These are phyloP conservation scores for Solea solea DNA, from an alignment of 2,113 vertebrate genomes.

Conservation along the genomic window DNA sequence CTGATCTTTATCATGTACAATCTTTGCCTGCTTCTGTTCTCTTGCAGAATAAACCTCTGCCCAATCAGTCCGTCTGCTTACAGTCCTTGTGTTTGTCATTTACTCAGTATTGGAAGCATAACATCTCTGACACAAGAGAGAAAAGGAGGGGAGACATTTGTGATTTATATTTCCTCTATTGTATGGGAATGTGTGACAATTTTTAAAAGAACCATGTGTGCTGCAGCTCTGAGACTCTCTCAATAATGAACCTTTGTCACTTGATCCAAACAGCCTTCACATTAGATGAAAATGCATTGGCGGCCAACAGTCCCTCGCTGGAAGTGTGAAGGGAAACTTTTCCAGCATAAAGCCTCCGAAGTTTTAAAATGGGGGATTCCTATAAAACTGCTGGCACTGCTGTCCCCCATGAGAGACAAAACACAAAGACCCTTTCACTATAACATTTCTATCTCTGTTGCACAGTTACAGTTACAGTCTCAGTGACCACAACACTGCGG, in stretches of 20 bases:
- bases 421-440: slow-evolving; percentile 49
- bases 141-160: neutral
- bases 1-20: too few species aligned
- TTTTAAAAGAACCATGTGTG: slow-evolving; percentile 24
- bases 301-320: slow-evolving; percentile 48
- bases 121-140: neutral
- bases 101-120: neutral
- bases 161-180: slow-evolving; percentile 7
- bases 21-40: too few species aligned
- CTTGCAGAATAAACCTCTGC: too few species aligned
- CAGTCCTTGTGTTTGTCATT: too few species aligned
- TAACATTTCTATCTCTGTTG: slow-evolving; percentile 2
- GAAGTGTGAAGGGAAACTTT: slow-evolving; percentile 59
- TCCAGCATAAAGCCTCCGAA: slow-evolving; percentile 29
- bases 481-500: slow-evolving; percentile 1
- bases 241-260: slow-evolving; percentile 54
- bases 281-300: slow-evolving; percentile 21
- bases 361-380: slow-evolving; percentile 57
- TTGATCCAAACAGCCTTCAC: slow-evolving; percentile 36
- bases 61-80: too few species aligned
- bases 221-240: slow-evolving; percentile 8
- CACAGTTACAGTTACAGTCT: slow-evolving; percentile 1
- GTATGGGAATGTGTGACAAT: slow-evolving; percentile 21
- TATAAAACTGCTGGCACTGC: slow-evolving; percentile 44
- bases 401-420: slow-evolving; percentile 22